Conservation (phyloP, 2,888 invertebrate species). For the Neocrepidodera transversa region DNA sequence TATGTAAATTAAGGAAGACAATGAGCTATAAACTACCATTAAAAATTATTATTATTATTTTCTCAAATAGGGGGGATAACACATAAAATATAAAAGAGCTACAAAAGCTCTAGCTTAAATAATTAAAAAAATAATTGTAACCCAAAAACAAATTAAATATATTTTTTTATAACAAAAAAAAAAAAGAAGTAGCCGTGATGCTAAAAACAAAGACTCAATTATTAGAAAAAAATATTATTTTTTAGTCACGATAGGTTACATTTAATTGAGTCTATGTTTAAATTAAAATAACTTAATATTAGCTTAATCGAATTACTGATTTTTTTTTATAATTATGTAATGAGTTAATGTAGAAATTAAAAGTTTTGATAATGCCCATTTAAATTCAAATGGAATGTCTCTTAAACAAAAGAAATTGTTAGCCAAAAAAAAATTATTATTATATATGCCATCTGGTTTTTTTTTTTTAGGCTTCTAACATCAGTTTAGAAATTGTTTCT, state of each 20-base stretch:
- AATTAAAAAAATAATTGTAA: background rate
- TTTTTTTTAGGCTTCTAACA: slow-evolving; percentile 27
- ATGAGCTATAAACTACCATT: background rate
- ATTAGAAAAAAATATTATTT: background rate
- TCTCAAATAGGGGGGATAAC: background rate
- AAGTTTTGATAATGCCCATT: slow-evolving; percentile 21
- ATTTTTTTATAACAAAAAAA: background rate
- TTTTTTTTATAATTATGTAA: slow-evolving; percentile 8
- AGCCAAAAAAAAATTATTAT: background rate
- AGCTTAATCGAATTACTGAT: too few species aligned
- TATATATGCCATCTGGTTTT: slow-evolving; percentile 16
- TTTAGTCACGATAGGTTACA: background rate
- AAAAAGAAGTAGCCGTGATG: too few species aligned
- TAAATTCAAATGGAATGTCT: slow-evolving; percentile 23
- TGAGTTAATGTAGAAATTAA: slow-evolving; percentile 15
- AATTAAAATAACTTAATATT: too few species aligned
- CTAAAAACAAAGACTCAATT: background rate
- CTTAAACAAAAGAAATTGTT: slow-evolving; percentile 5
- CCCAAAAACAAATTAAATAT: background rate
- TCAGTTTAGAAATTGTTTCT: slow-evolving; percentile 64
- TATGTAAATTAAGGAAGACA: background rate
- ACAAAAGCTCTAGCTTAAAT: background rate
- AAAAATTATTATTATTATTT: background rate
- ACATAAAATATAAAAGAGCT: background rate
- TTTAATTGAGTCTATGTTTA: too few species aligned